These are phyloP conservation scores for Silvanus unidentatus DNA, from an alignment of 2,888 invertebrate genomes.

Conservation along the genomic window DNA sequence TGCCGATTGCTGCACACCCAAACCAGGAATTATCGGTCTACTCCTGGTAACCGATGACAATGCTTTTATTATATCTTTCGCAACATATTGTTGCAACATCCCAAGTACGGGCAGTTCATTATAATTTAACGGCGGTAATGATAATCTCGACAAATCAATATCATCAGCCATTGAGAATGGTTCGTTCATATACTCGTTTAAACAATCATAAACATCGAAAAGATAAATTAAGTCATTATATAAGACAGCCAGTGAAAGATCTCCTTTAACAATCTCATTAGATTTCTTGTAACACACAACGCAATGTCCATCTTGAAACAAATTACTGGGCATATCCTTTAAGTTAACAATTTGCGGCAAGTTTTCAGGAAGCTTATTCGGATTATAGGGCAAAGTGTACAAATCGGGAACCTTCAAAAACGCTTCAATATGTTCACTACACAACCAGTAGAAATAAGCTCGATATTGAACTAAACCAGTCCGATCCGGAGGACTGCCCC, in stretches of 20 bases:
- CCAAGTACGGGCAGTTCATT: constrained; percentile 53
- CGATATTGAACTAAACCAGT: constrained; percentile 54
- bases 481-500: constrained; percentile 49
- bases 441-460: constrained; percentile 57
- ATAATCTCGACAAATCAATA: constrained; percentile 40
- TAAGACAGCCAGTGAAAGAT: constrained; percentile 45
- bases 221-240: constrained; percentile 52
- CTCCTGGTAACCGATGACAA: constrained; percentile 49
- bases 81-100: constrained; percentile 57
- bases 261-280: constrained; percentile 49
- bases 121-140: constrained; percentile 44
- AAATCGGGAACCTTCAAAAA: constrained; percentile 47
- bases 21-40: constrained; percentile 58
- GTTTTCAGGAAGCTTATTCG: constrained; percentile 44
- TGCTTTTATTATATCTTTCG: constrained; percentile 50
- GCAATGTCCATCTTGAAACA: constrained; percentile 55
- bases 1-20: constrained; percentile 50
- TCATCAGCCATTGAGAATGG: constrained; percentile 49
- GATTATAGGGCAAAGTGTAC: constrained; percentile 43
- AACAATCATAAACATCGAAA: constrained; percentile 51
- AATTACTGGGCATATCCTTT: constrained; percentile 24
- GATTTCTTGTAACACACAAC: constrained; percentile 56
- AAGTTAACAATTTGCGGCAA: constrained; percentile 44
- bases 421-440: constrained; percentile 49
- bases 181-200: constrained; percentile 49